phyloP scores from a whole-genome alignment of 37 sponge, comb jelly and placozoan genomes.

The Agelas oroides region DNA sequence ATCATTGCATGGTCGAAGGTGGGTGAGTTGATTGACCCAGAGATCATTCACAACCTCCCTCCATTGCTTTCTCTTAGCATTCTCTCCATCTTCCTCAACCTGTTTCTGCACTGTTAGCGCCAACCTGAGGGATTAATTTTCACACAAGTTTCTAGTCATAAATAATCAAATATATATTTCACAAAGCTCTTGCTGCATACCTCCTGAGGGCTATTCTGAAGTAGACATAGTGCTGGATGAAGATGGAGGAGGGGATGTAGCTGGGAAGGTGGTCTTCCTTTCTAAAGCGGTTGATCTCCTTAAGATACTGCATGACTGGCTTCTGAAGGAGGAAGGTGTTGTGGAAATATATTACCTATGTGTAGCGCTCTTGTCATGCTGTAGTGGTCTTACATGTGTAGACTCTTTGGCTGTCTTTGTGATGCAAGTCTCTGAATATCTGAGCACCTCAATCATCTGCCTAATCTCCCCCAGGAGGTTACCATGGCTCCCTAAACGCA shows the following conservation, averaged over 20 bases:
- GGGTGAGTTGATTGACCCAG: slow-evolving; percentile 43
- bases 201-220: slow-evolving; percentile 62
- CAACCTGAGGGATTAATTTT: slow-evolving; percentile 30
- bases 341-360: too few relatives aligned
- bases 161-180: too few relatives aligned
- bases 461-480: slow-evolving; percentile 38
- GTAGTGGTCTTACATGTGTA: slow-evolving; percentile 16
- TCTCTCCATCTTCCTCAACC: too few relatives aligned
- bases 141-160: too few relatives aligned
- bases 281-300: slow-evolving; percentile 25
- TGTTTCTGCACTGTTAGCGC: slow-evolving; percentile 1
- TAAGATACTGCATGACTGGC: slow-evolving; percentile 38
- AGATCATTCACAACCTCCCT: slow-evolving; percentile 54
- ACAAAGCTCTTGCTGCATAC: too few relatives aligned
- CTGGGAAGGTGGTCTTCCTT: slow-evolving; percentile 34
- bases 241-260: slow-evolving; percentile 52
- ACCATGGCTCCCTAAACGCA: not conserved
- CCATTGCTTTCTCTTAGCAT: too few relatives aligned
- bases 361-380: too few relatives aligned
- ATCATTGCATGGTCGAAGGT: slow-evolving; percentile 54
- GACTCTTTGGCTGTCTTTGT: slow-evolving; percentile 30
- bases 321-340: slow-evolving; percentile 7
- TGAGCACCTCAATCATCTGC: slow-evolving; percentile 44
- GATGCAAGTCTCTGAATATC: slow-evolving; percentile 36
- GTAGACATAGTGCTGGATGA: slow-evolving; percentile 66